Evolutionary conservation across 2,888 invertebrate genomes (phyloP), one percentile per base, ranked within the genome.

Genomic region (Bibio marci): DNA sequence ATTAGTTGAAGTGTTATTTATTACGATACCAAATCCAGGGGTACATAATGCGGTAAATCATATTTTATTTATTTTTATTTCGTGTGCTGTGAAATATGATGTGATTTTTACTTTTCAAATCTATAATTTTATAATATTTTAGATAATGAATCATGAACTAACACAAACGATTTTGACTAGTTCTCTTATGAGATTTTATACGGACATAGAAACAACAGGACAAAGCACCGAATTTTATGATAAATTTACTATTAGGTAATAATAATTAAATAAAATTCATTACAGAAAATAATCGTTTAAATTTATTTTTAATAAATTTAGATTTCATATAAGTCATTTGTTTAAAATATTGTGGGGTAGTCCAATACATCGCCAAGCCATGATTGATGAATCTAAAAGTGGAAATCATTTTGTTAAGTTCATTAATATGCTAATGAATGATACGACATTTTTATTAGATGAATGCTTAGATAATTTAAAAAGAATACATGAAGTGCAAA

Each of bases 211-310:
- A 66, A 87, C 88, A 11, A 97, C 95, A 10, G 97, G 97, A 10
- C 87, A 94, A 49, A 91, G 88, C 62, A 91, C 90, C 27, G 98
- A 98, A 65, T 98, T 98, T 65, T 98, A 95, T 56, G 97, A 97
- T 64, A 98, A 98, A 65, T 98, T 98, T 63, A 90, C 91, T 11
- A 97, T 98, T 51, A 76, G 98, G 59, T 61, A 31, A 36, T 33
- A 18, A 15, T 17, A 18, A 12, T 14, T 4, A 3, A 33, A 33
- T 18, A 10, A 19, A 2, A 11, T 10, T 36, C 28, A 35, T 30
- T n/a, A 25, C 14, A 33, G 32, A 14, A 17, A 5, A 17, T 28
- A 10, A 28, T 28, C 28, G 28, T n/a, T 22, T 33, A 12, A 27
- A 32, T 5, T 30, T 31, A 14, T 39, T 38, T 18, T 37, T 33